Percentiles rank a stretch among this genome's conserved stretches.
Evolutionary conservation across 2,797 vertebrate species (phyloP).

Genomic region (Neosalanx taihuensis): DNA sequence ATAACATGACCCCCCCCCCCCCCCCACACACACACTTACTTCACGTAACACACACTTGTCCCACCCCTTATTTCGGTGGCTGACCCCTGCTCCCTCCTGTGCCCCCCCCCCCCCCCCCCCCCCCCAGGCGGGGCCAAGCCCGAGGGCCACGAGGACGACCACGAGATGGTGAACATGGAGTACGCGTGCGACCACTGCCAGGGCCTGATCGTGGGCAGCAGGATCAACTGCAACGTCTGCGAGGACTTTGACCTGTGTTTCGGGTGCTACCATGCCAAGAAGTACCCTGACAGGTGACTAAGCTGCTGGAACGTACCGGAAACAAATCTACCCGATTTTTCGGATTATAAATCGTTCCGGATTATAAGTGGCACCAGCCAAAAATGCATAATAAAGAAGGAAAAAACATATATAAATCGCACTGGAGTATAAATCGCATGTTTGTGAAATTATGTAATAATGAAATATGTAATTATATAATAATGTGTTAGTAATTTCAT

Average conservation of each 20-base stretch:
- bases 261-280: conserved; percentile 95
- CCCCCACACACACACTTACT: background rate
- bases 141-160: conserved; percentile 94
- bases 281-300: conserved; percentile 89
- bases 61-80: background rate
- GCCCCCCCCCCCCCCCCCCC: too few relatives aligned
- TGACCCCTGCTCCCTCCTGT: background rate
- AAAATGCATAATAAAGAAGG: too few relatives aligned
- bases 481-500: too few relatives aligned
- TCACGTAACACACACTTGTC: background rate
- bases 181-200: conserved; percentile 95
- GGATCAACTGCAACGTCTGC: conserved; percentile 94
- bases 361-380: too few relatives aligned
- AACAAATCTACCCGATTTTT: background rate
- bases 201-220: conserved; percentile 93
- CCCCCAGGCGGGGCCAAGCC: conserved; percentile 91
- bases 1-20: too few relatives aligned
- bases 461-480: too few relatives aligned
- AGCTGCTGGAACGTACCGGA: background rate
- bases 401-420: too few relatives aligned
- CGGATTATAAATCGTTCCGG: too few relatives aligned
- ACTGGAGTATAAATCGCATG: too few relatives aligned
- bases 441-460: too few relatives aligned
- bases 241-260: conserved; percentile 98
- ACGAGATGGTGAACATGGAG: conserved; percentile 99